Conservation (phyloP, 2,113 vertebrate genomes). For the Hylia prasina region DNA sequence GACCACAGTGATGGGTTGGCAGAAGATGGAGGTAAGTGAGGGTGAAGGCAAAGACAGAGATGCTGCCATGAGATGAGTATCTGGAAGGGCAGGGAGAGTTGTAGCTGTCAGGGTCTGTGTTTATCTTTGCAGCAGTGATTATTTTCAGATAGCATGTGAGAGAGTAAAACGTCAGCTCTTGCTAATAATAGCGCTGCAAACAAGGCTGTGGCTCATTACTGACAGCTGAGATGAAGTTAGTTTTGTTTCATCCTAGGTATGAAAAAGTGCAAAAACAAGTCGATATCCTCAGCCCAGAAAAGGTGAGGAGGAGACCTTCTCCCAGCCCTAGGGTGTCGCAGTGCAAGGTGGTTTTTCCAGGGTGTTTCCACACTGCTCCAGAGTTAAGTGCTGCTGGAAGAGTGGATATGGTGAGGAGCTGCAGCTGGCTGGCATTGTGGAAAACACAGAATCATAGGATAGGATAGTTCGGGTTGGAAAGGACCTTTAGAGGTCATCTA, state of each 20-base stretch:
- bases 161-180: not conserved
- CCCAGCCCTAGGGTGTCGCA: not conserved
- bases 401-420: not conserved
- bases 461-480: not conserved
- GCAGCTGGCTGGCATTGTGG: not conserved
- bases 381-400: not conserved
- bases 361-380: not conserved
- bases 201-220: not conserved
- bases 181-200: not conserved
- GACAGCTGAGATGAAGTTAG: constrained; percentile 22
- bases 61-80: not conserved
- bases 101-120: not conserved
- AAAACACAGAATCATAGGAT: not conserved
- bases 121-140: constrained; percentile 43
- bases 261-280: not conserved
- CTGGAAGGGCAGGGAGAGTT: not conserved
- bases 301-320: not conserved
- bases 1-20: not conserved
- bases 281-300: not conserved
- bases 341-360: not conserved
- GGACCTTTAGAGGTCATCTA: not conserved
- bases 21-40: not conserved
- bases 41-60: not conserved
- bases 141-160: constrained; percentile 22
- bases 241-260: not conserved